A percentile compares a stretch with the other conserved stretches of the same genome.
phyloP scores from a whole-genome alignment of 2,888 invertebrate genomes.

The Chrysodeixis includens region DNA sequence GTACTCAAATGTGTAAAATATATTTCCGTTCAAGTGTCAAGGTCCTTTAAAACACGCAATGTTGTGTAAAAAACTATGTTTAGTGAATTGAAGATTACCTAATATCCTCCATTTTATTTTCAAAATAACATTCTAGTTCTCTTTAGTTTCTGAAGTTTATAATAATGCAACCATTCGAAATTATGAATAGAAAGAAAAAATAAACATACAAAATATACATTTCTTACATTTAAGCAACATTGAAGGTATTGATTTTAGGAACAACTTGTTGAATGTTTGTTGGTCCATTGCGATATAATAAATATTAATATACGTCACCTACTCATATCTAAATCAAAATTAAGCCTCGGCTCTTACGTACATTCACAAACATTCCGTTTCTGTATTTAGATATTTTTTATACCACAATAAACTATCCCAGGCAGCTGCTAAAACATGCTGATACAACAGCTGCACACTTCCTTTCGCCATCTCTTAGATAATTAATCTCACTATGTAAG shows the following conservation, averaged over 20 bases:
- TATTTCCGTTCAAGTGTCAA: constrained; percentile 72
- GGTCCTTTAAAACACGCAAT: constrained; percentile 67
- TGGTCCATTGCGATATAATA: constrained; percentile 55
- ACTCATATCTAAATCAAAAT: constrained; percentile 19
- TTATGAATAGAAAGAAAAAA: constrained; percentile 2
- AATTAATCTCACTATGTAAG: constrained; percentile 53
- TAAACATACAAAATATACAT: neutral
- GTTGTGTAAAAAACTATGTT: constrained; percentile 46
- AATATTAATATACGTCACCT: constrained; percentile 23
- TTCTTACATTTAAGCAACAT: constrained; percentile 22
- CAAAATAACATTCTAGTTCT: neutral
- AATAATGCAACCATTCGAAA: neutral
- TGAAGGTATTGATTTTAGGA: constrained; percentile 61
- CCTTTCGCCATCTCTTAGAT: constrained; percentile 30
- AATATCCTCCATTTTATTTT: constrained; percentile 6
- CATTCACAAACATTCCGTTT: constrained; percentile 25
- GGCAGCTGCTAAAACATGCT: constrained; percentile 21
- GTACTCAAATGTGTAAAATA: constrained; percentile 68
- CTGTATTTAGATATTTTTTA: constrained; percentile 42
- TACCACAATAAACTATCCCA: constrained; percentile 33
- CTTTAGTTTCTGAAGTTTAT: no score
- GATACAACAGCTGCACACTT: constrained; percentile 34
- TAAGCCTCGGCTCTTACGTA: constrained; percentile 9
- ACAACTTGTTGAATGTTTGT: constrained; percentile 84
- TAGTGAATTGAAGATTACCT: constrained; percentile 24